phyloP scores from a whole-genome alignment of 2,113 vertebrate genomes.

The Acinonyx jubatus region DNA sequence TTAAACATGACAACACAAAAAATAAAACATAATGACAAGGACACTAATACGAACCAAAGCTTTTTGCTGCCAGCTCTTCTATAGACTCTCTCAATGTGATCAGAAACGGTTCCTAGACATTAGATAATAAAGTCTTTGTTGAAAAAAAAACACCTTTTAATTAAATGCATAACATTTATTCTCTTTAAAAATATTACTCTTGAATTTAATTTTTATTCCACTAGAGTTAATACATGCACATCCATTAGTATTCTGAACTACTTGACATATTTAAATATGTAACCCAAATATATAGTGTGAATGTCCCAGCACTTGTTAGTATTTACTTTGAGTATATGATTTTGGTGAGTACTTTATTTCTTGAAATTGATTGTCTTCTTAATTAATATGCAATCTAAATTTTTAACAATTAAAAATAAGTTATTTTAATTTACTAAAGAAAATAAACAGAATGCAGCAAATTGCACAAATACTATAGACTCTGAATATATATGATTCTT shows the following conservation, averaged over 20 bases:
- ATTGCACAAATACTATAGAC: not conserved
- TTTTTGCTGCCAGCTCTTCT: slow-evolving; percentile 96
- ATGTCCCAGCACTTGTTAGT: not conserved
- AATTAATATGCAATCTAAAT: not conserved
- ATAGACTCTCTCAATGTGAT: slow-evolving; percentile 96
- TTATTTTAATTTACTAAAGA: not conserved
- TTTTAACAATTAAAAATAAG: not conserved
- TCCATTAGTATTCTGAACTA: not conserved
- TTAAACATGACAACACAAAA: not conserved
- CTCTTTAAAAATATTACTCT: not conserved
- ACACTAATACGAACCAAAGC: slow-evolving; percentile 93
- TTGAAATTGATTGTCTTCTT: not conserved
- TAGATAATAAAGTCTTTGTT: slow-evolving; percentile 43
- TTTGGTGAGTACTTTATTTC: not conserved
- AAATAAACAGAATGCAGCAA: slow-evolving; percentile 23
- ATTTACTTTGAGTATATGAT: not conserved
- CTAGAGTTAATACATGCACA: not conserved
- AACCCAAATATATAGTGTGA: not conserved
- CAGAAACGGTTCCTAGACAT: slow-evolving; percentile 89
- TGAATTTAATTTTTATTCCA: not conserved
- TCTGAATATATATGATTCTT: not conserved
- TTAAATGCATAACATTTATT: slow-evolving; percentile 23
- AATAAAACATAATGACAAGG: slow-evolving; percentile 44
- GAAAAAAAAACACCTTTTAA: slow-evolving; percentile 25
- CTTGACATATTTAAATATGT: not conserved